Evolutionary conservation across 2,113 vertebrate genomes (phyloP).

Genomic region (Anseranas semipalmata): DNA sequence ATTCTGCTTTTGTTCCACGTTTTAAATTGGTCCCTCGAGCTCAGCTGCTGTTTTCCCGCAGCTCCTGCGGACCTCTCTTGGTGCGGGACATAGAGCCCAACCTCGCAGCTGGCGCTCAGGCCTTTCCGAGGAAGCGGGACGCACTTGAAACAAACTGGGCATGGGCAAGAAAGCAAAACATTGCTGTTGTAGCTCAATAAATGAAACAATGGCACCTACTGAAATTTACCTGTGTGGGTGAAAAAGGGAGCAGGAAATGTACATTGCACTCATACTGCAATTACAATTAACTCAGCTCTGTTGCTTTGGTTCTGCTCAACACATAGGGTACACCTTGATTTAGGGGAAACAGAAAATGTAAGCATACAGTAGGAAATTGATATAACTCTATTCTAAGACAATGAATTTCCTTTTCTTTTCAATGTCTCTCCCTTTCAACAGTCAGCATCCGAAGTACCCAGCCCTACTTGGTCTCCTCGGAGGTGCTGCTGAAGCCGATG

Average conservation of each 20-base stretch:
- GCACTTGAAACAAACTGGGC: background rate
- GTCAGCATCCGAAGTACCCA: background rate
- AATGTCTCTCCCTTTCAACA: background rate
- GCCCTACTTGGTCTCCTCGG: background rate
- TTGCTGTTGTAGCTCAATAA: background rate
- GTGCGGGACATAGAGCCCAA: background rate
- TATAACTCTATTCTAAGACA: background rate
- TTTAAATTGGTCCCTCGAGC: background rate
- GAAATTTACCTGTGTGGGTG: background rate
- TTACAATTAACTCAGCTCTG: background rate
- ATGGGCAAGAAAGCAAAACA: background rate
- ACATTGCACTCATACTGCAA: background rate
- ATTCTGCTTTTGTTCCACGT: background rate
- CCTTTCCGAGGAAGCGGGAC: background rate
- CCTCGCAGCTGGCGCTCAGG: background rate
- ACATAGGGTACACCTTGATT: background rate
- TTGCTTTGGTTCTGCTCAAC: accelerated
- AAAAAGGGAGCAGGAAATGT: background rate
- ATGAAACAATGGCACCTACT: background rate
- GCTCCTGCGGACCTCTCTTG: background rate
- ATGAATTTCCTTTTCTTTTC: background rate
- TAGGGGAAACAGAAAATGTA: background rate
- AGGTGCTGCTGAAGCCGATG: background rate
- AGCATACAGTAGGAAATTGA: background rate
- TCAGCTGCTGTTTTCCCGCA: background rate